A percentile compares a stretch with the other conserved stretches of the same genome.
phyloP scores from a whole-genome alignment of 2,797 vertebrate genomes.

The Spinibarbus caldwelli region DNA sequence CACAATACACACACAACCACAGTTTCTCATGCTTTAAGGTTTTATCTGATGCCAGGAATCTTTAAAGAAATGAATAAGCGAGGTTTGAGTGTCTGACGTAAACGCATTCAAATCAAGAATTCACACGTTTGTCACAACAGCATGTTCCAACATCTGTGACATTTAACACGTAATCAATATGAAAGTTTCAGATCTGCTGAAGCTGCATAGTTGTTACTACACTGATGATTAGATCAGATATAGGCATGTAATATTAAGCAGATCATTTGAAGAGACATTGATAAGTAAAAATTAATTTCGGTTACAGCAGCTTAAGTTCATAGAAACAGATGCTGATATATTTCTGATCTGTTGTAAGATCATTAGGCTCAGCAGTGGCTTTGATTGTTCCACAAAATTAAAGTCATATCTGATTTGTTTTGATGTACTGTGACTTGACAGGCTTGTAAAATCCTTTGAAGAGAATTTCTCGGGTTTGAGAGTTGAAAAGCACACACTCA shows the following conservation, averaged over 20 bases:
- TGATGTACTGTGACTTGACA: background rate
- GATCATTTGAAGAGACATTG: background rate
- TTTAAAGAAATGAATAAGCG: conserved; percentile 20
- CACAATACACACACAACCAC: conserved; percentile 36
- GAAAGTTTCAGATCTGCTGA: background rate
- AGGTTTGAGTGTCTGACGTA: background rate
- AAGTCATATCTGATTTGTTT: background rate
- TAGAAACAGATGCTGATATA: conserved; percentile 5
- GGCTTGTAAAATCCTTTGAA: conserved; percentile 8
- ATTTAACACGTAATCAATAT: background rate
- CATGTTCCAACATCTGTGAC: background rate
- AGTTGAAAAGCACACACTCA: background rate
- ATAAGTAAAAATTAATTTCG: background rate
- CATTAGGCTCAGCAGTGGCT: conserved; percentile 6
- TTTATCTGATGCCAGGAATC: conserved; percentile 17
- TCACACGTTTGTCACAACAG: background rate
- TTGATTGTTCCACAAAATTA: background rate
- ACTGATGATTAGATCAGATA: background rate
- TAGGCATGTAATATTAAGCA: background rate
- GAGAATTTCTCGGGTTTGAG: conserved; percentile 11
- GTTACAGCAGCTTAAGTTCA: conserved; percentile 12
- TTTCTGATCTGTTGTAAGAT: background rate
- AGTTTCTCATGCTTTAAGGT: conserved; percentile 7
- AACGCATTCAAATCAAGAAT: conserved; percentile 21
- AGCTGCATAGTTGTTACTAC: background rate